Evolutionary conservation across 2,797 vertebrate genomes (phyloP).

Genomic region (Lacerta viridis): DNA sequence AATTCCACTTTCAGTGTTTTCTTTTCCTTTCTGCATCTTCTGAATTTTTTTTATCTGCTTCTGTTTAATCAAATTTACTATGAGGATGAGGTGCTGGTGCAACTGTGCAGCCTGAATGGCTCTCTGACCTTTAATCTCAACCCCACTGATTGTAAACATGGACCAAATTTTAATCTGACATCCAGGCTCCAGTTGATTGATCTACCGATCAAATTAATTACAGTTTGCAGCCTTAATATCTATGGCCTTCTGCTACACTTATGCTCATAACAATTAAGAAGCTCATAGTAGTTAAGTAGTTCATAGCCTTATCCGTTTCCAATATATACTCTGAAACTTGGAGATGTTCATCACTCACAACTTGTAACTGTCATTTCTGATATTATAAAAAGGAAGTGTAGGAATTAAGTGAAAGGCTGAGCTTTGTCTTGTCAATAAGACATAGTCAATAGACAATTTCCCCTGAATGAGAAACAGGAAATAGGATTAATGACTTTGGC

Average conservation of each 20-base stretch:
- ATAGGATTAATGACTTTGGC: neutral
- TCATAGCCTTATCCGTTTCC: constrained; percentile 8
- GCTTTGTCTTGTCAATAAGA: neutral
- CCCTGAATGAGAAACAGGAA: neutral
- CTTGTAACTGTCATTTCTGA: neutral
- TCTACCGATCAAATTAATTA: constrained; percentile 1
- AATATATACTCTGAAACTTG: neutral
- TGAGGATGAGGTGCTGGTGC: neutral
- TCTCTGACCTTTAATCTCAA: neutral
- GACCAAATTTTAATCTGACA: constrained; percentile 1
- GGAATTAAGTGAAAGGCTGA: neutral
- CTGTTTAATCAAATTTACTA: neutral
- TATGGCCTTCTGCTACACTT: neutral
- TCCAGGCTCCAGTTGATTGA: constrained; percentile 2
- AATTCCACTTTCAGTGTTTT: too few relatives aligned
- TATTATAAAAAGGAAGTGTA: neutral
- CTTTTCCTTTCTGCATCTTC: too few relatives aligned
- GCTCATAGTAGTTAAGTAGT: neutral
- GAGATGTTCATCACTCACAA: neutral
- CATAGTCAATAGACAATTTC: neutral
- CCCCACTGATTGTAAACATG: neutral
- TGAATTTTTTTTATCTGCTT: neutral
- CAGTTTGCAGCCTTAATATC: neutral
- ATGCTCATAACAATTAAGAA: neutral
- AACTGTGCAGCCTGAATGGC: neutral